phyloP scores from a whole-genome alignment of 2,888 invertebrate species.

The Tetanocera ferruginea region DNA sequence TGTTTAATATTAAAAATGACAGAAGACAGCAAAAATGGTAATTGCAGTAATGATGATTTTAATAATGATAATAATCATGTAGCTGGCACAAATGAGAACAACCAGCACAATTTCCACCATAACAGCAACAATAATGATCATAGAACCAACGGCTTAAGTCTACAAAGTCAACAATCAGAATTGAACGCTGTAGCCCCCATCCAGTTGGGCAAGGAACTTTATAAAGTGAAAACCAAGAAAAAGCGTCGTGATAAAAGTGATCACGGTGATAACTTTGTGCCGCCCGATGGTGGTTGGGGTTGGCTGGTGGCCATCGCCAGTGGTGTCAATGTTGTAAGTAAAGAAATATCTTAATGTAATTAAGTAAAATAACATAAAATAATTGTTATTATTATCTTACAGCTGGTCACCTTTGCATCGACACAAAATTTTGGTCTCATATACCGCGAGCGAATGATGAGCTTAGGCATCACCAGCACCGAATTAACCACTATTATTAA shows the following conservation, averaged over 20 bases:
- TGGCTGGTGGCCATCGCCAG: conserved; percentile 81
- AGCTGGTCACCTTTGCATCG: conserved; percentile 78
- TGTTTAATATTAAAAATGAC: too few species aligned
- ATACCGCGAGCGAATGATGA: conserved; percentile 75
- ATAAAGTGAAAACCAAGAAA: conserved; percentile 53
- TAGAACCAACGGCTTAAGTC: conserved; percentile 14
- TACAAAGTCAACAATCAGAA: conserved; percentile 43
- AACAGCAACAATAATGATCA: too few species aligned
- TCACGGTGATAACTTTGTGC: conserved; percentile 73
- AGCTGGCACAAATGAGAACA: too few species aligned
- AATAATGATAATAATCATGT: too few species aligned
- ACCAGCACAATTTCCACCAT: too few species aligned
- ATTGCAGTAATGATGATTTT: too few species aligned
- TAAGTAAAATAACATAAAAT: too few species aligned
- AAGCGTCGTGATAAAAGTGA: conserved; percentile 67
- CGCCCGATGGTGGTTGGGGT: conserved; percentile 83
- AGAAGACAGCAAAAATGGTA: too few species aligned
- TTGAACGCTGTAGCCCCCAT: conserved; percentile 11
- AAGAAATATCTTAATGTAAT: too few species aligned
- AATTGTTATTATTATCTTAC: too few species aligned
- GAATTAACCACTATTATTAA: conserved; percentile 81
- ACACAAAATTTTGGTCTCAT: conserved; percentile 81
- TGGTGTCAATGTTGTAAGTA: conserved; percentile 80
- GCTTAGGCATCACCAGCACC: conserved; percentile 75
- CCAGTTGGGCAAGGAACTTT: too few species aligned